These are phyloP conservation scores for Bettongia penicillata DNA, from an alignment of 2,113 vertebrate species.

Conservation along the genomic window DNA sequence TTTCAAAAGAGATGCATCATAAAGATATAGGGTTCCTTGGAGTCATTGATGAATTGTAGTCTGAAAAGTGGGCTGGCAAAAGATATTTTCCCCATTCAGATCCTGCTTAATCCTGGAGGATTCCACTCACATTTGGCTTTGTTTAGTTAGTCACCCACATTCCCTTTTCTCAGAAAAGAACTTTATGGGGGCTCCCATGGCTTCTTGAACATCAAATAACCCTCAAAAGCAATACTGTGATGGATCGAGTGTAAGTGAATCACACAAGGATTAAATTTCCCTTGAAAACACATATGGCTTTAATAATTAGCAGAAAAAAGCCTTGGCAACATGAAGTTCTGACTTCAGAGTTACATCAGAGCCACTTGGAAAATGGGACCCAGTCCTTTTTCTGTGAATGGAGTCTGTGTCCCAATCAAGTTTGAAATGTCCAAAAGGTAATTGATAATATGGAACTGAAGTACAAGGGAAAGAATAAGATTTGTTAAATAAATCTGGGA, in stretches of 20 bases:
- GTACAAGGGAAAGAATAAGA: not conserved
- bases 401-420: not conserved
- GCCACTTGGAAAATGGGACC: slow-evolving; percentile 38
- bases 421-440: not conserved
- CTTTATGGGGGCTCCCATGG: slow-evolving; percentile 44
- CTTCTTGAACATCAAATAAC: slow-evolving; percentile 67
- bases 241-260: slow-evolving; percentile 60
- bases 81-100: slow-evolving; percentile 28
- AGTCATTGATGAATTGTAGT: slow-evolving; percentile 7
- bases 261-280: slow-evolving; percentile 56
- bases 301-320: slow-evolving; percentile 56
- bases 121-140: slow-evolving; percentile 69
- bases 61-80: slow-evolving; percentile 45
- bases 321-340: slow-evolving; percentile 56
- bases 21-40: slow-evolving; percentile 23
- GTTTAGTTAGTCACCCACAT: slow-evolving; percentile 61
- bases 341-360: slow-evolving; percentile 32
- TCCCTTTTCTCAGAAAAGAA: slow-evolving; percentile 51
- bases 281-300: slow-evolving; percentile 66
- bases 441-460: not conserved
- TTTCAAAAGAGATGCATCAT: slow-evolving; percentile 29
- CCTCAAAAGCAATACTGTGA: slow-evolving; percentile 63
- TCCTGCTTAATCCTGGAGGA: slow-evolving; percentile 54
- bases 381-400: not conserved
- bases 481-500: not conserved